Evolutionary conservation across 1,140 invertebrate species (phyloP), one percentile per base, ranked within the genome.

Genomic region (Ylistrum balloti): DNA sequence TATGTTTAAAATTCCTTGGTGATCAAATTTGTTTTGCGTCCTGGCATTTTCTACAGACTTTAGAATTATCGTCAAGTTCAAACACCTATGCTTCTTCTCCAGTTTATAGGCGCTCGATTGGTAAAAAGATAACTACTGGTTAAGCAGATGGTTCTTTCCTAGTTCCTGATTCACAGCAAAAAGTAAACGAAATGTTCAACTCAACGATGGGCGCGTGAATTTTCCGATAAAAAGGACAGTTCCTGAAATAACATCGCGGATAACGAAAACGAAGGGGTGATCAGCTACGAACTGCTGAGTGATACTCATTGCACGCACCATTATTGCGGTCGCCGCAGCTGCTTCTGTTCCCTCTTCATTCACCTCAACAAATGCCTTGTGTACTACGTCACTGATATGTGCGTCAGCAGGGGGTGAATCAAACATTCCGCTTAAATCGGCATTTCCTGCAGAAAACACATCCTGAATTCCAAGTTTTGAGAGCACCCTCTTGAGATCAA

Each of bases 211-310:
- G n/a, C 92, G 87, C 2, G 34, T 22, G 86, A 88, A 90, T 11
- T 92, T 91, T 13, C 96, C 96, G 20, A 96, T 92, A 90, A 96
- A 96, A 20, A 96, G 86, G n/a, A 96, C 91, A 11, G 92, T 89
- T n/a, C 90, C 92, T 34, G 93, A 94, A 32, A 86, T 86, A 48
- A 94, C 94, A 93, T 98, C 97, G 89, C 97, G 96, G 89, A 98
- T 98, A 91, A 98, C 97, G 94, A 98, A 98, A 33, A 98, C 96
- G 95, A 98, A 98, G 0, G 98, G 98, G 86, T 97, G 97, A 93
- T 98, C 97, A 0, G 97, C 97, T 33, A 97, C 96, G 88, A 98
- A 97, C 15, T 91, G 85, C 22, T 34, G 32, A 0, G 89, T 89
- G 38, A 92, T 88, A 28, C 45, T 85, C 91, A 90, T 91, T 41